phyloP scores from a whole-genome alignment of 2,113 vertebrate genomes.

The Rhynchopsitta pachyrhyncha region DNA sequence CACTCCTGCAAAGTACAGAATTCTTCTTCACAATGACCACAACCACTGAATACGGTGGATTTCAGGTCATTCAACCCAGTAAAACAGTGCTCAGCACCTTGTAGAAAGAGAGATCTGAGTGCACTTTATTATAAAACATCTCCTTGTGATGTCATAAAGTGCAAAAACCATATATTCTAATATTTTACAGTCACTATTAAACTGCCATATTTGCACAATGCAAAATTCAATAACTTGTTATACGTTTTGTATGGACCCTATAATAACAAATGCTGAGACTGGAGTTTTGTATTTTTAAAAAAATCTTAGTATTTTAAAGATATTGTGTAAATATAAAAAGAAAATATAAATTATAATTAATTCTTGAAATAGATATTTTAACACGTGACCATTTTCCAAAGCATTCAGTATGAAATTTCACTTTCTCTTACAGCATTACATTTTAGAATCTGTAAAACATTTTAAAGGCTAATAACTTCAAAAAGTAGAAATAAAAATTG shows the following conservation, averaged over 20 bases:
- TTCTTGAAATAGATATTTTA: conserved; percentile 55
- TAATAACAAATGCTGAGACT: background rate
- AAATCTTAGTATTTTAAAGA: conserved; percentile 56
- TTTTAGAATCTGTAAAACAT: conserved; percentile 34
- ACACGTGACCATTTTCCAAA: conserved; percentile 49
- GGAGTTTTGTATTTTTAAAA: conserved; percentile 36
- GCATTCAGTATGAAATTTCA: conserved; percentile 37
- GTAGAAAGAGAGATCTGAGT: conserved; percentile 32
- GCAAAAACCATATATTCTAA: conserved; percentile 65
- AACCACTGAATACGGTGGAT: background rate
- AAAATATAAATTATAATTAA: conserved; percentile 75
- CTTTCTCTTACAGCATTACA: conserved; percentile 29
- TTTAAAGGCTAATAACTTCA: conserved; percentile 13
- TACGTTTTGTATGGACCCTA: conserved; percentile 46
- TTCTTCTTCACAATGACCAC: conserved; percentile 44
- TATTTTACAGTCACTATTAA: conserved; percentile 56
- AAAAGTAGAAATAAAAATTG: conserved; percentile 24
- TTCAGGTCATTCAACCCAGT: conserved; percentile 22
- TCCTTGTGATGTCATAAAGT: conserved; percentile 61
- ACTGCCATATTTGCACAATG: conserved; percentile 54
- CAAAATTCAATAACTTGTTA: conserved; percentile 57
- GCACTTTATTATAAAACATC: conserved; percentile 65
- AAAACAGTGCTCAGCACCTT: conserved; percentile 54
- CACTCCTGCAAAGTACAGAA: conserved; percentile 40
- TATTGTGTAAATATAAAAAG: conserved; percentile 60